Evolutionary conservation across 2,797 vertebrate genomes (phyloP).

Genomic region (Catharus ustulatus): DNA sequence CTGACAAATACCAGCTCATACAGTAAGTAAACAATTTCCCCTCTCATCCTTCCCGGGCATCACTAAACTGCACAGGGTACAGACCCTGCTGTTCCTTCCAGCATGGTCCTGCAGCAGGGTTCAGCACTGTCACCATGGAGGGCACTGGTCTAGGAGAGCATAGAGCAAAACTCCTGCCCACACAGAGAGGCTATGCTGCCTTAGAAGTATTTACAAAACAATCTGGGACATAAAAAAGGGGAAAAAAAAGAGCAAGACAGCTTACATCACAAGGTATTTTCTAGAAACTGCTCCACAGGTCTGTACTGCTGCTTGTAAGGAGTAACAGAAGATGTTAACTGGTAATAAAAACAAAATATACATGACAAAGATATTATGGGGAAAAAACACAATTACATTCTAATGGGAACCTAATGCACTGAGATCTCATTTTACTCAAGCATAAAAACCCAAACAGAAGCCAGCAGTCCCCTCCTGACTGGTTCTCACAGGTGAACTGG

Average conservation of each 20-base stretch:
- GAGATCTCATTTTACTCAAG: constrained; percentile 41
- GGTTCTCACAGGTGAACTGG: constrained; percentile 61
- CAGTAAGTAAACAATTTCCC: background rate
- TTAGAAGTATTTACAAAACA: background rate
- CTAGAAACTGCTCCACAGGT: background rate
- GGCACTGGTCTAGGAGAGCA: accelerated
- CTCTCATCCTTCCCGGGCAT: background rate
- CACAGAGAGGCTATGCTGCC: background rate
- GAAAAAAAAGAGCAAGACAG: background rate
- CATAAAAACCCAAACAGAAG: constrained; percentile 51
- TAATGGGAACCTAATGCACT: constrained; percentile 36
- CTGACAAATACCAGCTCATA: background rate
- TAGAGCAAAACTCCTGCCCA: background rate
- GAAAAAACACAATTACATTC: background rate
- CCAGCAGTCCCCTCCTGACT: constrained; percentile 51
- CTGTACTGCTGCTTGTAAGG: background rate
- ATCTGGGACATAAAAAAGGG: background rate
- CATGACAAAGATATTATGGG: background rate
- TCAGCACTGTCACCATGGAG: accelerated
- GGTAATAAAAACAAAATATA: constrained; percentile 26
- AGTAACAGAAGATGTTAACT: background rate
- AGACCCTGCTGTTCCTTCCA: background rate
- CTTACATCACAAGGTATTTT: background rate
- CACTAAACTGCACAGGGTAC: accelerated
- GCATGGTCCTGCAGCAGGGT: accelerated